A percentile compares a stretch with the other conserved stretches of the same genome.
phyloP scores from a whole-genome alignment of 2,888 invertebrate genomes.

The Tubulanus polymorphus region DNA sequence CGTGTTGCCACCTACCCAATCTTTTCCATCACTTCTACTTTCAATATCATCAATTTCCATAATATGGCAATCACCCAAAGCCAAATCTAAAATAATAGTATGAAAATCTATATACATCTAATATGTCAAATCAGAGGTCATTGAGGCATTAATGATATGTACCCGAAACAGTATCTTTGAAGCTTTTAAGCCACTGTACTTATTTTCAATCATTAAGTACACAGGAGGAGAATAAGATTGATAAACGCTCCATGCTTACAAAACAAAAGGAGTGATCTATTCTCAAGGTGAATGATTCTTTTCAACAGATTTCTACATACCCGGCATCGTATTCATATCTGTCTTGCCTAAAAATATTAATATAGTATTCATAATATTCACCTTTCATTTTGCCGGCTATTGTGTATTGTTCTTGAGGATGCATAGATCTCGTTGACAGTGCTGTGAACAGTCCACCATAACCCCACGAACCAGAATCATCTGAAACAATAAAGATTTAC shows the following conservation, averaged over 20 bases:
- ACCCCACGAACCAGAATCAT: slow-evolving; percentile 53
- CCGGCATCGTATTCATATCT: not conserved
- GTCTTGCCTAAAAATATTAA: not conserved
- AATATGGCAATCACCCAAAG: slow-evolving; percentile 51
- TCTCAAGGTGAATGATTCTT: not conserved
- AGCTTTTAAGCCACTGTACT: no score
- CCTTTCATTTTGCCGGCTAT: slow-evolving; percentile 50
- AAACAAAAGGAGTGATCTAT: no score
- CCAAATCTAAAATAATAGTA: slow-evolving; percentile 33
- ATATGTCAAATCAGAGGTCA: no score
- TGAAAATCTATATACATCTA: not conserved
- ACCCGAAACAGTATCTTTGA: no score
- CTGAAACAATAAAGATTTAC: slow-evolving; percentile 30
- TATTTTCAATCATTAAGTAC: no score
- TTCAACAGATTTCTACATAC: not conserved
- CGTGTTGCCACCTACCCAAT: slow-evolving; percentile 29
- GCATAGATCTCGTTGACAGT: slow-evolving; percentile 32
- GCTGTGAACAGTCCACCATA: slow-evolving; percentile 53
- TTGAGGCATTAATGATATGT: no score
- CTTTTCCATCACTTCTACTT: slow-evolving; percentile 23
- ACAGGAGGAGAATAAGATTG: no score
- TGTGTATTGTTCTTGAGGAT: slow-evolving; percentile 44
- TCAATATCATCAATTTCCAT: slow-evolving; percentile 36
- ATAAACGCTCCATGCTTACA: no score
- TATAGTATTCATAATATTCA: slow-evolving; percentile 12